These are phyloP conservation scores for Rhabdornis inornatus DNA, from an alignment of 2,113 vertebrate genomes.

Conservation along the genomic window DNA sequence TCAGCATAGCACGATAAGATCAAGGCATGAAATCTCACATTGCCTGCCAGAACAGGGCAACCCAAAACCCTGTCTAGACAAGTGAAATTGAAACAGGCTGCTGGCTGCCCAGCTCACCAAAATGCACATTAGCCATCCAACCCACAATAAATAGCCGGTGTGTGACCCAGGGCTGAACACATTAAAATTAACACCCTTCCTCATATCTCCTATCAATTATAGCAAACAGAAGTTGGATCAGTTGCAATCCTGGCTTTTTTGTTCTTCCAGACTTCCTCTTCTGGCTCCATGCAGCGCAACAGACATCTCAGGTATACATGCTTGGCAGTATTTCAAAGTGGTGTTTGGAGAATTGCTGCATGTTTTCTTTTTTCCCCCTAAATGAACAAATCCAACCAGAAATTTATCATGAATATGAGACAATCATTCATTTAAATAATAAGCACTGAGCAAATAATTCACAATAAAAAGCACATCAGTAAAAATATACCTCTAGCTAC, in stretches of 20 bases:
- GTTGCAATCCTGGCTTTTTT: not conserved
- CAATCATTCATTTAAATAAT: not conserved
- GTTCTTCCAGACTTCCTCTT: not conserved
- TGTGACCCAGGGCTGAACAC: not conserved
- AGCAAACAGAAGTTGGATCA: not conserved
- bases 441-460: not conserved
- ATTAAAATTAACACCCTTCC: not conserved
- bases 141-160: not conserved
- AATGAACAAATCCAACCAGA: not conserved
- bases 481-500: not conserved
- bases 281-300: not conserved
- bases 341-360: not conserved
- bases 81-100: constrained; percentile 34
- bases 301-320: not conserved
- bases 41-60: constrained; percentile 33
- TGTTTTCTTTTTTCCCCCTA: not conserved
- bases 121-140: not conserved
- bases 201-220: not conserved
- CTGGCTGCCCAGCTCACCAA: not conserved
- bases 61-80: constrained; percentile 45
- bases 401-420: not conserved
- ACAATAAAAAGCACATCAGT: not conserved
- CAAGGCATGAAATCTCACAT: constrained; percentile 32
- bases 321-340: not conserved
- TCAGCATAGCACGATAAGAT: not conserved